Base-by-base conservation (phyloP, 1,140 invertebrate species). In the Centruroides vittatus region DNA sequence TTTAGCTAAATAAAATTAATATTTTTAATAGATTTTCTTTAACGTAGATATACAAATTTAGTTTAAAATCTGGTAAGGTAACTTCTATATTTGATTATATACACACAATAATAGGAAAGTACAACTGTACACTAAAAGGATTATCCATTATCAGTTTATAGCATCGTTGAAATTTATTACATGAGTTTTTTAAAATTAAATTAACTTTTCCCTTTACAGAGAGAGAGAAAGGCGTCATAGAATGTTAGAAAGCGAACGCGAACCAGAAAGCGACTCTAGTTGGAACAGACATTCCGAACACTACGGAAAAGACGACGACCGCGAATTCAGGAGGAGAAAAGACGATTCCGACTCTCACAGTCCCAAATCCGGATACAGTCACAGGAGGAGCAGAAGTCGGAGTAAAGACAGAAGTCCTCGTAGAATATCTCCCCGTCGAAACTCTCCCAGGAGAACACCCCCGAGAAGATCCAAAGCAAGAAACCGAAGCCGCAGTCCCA, bases 181-280 rank as follows among this genome's bases (percentile, higher is more conserved):
- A 2, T 0, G 23, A 23, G 2, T 23, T 23, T 23, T 23, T 23
- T 23, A 23, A n/a, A 23, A 23, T 23, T 23, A 23, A 23, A 23
- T 23, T 23, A 23, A 23, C 23, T 23, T 23, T 23, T 23, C 23
- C 23, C 23, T 55, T 48, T 46, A 53, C 35, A 66, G 65, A 53
- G 65, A 66, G 53, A 36, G 65, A 56, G 65, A 66, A 53, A 59
- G 63, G 35, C 46, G 65, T 23, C 65, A 66, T 47, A 58, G 56
- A 35, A 54, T 61, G 60, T 55, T 56, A 7, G 65, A 57, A 5
- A 61, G 59, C 58, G 65, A 54, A 35, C 55, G 59, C 34, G 60
- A 66, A 13, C 58, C 59, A 8, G 59, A 61, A 10, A 63, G 60
- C 57, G 62, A 63, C 46, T n/a, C 12, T 51, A 51, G 50, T 34